Base-by-base conservation (phyloP, 23 tunicate genomes). In the Aplidium turbinatum region DNA sequence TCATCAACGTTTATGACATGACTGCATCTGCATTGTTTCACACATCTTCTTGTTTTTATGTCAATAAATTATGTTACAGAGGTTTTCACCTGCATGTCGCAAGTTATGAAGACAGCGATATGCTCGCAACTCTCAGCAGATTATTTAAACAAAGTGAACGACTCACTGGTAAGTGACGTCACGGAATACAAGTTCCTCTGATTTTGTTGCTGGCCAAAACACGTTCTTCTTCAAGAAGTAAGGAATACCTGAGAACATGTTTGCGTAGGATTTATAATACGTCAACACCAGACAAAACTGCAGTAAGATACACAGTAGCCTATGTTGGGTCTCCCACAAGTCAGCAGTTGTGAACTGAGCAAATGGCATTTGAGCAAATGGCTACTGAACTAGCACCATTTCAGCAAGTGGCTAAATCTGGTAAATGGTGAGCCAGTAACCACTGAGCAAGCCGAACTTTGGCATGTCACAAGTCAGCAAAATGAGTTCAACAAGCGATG, bases 121-220 rank as follows among this genome's bases (percentile, higher is more conserved):
- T n/a, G n/a, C n/a, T n/a, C n/a, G n/a, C n/a, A n/a, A n/a, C n/a
- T n/a, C n/a, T n/a, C n/a, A n/a, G n/a, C n/a, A n/a, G n/a, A n/a
- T n/a, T n/a, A n/a, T n/a, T n/a, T n/a, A n/a, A n/a, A n/a, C n/a
- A n/a, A n/a, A n/a, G n/a, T n/a, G n/a, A n/a, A n/a, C n/a, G n/a
- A 50, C 85, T 62, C 78, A 86, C 93, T 86, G 61, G 74, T 86
- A 78, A 13, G 84, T 68, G 27, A 86, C 36, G 58, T 86, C 93
- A 18, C 80, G 65, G n/a, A 50, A 33, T 1, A 51, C 36, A 25
- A 3, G 76, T 4, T 53, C 51, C 51, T 86, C 75, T 3, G 71
- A 38, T 29, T 48, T 68, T 0, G 26, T 51, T 1, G 93, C 93
- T 2, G 93, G 85, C 93, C 93, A 86, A 38, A 86, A 78, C 38